Evolutionary conservation across 2,113 vertebrate species (phyloP), one percentile per base, ranked within the genome.

Genomic region (Cyrtonyx montezumae): DNA sequence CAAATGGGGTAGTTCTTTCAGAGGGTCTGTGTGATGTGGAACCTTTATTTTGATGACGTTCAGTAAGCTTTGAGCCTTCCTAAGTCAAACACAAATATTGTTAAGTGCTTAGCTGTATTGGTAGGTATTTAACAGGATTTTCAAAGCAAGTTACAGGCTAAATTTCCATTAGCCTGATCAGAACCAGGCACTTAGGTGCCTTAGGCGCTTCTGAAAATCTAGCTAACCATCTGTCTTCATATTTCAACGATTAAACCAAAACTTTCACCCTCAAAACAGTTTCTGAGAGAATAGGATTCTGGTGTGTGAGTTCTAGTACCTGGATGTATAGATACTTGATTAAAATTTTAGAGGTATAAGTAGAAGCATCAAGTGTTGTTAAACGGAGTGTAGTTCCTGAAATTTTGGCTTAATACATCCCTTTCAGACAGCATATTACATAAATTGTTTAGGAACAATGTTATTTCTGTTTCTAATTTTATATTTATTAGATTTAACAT

Each of bases 401-500:
- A 84, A 78, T 53, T 62, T 85, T 94, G 87, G 85, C 40, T 66
- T 86, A 67, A 86, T 80, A 71, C 78, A 75, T 91, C 56, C 73
- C 61, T 96, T 91, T 69, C 89, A 96, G 92, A 69, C 81, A 91
- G 58, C 73, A 11, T 42, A 68, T 94, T 96, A 81, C 91, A 81
- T 84, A 86, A 96, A 93, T 73, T 95, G 82, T 95, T 96, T 91
- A 93, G 80, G 73, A 94, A 90, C 77, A 86, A 63, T 90, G 74
- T 88, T 92, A 69, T 95, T 96, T 92, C 94, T 96, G 95, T 93
- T 94, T 95, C 91, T 91, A 91, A 94, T 96, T 96, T 95, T 95
- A 28, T 88, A 79, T 89, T 93, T 95, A 94, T 96, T 95, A 96
- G 73, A 69, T 90, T 95, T 93, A 93, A 88, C 56, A 80, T 95